Base-by-base conservation (phyloP, 2,888 invertebrate genomes). In the Hesperia comma region DNA sequence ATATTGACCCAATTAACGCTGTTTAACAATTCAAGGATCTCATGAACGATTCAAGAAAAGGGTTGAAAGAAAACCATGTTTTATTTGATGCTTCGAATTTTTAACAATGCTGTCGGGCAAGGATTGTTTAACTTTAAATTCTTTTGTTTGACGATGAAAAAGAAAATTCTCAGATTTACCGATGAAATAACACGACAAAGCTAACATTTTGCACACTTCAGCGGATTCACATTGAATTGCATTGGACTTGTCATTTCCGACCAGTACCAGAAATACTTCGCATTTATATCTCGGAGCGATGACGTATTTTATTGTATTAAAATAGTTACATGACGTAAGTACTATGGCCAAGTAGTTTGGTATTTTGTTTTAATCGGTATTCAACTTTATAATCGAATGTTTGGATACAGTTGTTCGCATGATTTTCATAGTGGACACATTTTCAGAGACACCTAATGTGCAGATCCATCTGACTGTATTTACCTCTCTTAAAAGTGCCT, bases 1-100 rank as follows among this genome's bases (percentile, higher is more conserved):
- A 46, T 46, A 46, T 17, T 46, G 15, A 6, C 46, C 6, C 7
- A 46, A 46, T 83, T 83, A 86, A 83, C 77, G 77, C 73, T 76
- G 79, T 85, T 79, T 83, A 84, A 86, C 82, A 84, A 84, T 81
- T 80, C 66, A 74, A 66, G 75, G 79, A 83, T 83, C 77, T 74
- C 74, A 70, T 72, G 72, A 72, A 78, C 80, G 79, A 81, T 72
- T 79, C 79, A 74, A 41, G 40, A 73, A 70, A 81, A 79, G 81
- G 82, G 78, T 79, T 72, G 76, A 73, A 76, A 74, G 79, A 81
- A 78, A 81, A 78, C 80, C 76, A 78, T 80, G 77, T 79, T 79
- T 77, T 69, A 69, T 77, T 70, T 70, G 72, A 74, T 71, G 73
- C 75, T 77, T 79, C 75, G 60, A 75, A 79, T 78, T 81, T 82